Evolutionary conservation across 2,113 vertebrate genomes (phyloP), one percentile per base, ranked within the genome.

Genomic region (Anarhynchus alexandrinus): DNA sequence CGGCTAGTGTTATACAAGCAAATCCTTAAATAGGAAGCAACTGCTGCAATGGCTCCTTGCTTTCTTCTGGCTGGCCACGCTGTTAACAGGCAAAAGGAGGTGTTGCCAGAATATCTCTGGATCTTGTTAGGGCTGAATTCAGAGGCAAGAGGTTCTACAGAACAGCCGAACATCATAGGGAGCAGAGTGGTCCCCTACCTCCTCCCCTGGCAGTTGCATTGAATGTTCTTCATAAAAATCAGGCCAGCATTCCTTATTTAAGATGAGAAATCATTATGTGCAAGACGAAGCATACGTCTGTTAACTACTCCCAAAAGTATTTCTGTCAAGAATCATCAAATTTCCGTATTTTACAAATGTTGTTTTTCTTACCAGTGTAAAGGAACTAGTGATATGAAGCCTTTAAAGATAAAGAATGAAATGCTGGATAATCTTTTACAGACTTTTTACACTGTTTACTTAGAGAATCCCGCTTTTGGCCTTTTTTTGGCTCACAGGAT

Each of bases 281-380:
- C 76, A 86, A 95, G 88, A 86, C 2, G 10, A 92, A 73, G 65
- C 69, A 42, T 78, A 57, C 65, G 64, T 84, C 86, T 93, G 52
- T 74, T 90, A 78, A 69, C 86, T 91, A 84, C 9, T 91, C 86
- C 80, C 83, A 69, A 65, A 82, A 51, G 77, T 58, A 89, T 87
- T 93, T 96, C 74, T 85, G 83, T 91, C 88, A 91, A 85, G 74
- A 91, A 77, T 70, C 26, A 91, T 87, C 43, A 82, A 45, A 91
- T 95, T 93, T 85, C 57, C 12, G 0, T 85, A 43, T 91, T 85
- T 91, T 95, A 73, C n/a, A 85, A 88, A 91, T 74, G 47, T 15
- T 88, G 18, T 12, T 92, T 86, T 84, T 94, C 87, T 90, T 49
- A 49, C 42, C 49, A 64, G 8, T 27, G 43, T 42, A 93, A 67